Evolutionary conservation across 1,140 invertebrate genomes (phyloP).

Genomic region (Aphelinus atriplicis): DNA sequence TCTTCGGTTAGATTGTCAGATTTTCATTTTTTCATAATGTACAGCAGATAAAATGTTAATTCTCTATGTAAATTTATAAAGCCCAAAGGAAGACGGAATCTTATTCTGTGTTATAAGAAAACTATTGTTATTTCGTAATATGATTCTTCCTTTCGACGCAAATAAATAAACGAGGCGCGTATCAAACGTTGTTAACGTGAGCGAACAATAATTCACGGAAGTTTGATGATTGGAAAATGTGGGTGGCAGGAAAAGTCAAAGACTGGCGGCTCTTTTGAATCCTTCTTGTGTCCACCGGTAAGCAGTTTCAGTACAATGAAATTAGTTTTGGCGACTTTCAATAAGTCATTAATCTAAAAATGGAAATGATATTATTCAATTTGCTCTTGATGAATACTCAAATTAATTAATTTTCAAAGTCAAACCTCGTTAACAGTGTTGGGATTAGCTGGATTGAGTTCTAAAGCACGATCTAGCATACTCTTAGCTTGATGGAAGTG

Average conservation of each 20-base stretch:
- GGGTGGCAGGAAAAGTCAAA: conserved; percentile 91
- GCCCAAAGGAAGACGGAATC: conserved; percentile 19
- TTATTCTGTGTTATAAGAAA: conserved; percentile 17
- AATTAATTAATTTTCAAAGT: conserved; percentile 8
- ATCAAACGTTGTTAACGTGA: conserved; percentile 21
- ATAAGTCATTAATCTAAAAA: conserved; percentile 79
- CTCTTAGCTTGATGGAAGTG: conserved; percentile 91
- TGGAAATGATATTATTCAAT: conserved; percentile 14
- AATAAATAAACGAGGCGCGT: conserved; percentile 47
- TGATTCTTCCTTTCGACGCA: conserved; percentile 36
- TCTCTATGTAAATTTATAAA: conserved; percentile 13
- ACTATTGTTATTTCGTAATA: conserved; percentile 23
- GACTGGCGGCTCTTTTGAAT: conserved; percentile 82
- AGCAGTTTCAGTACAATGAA: conserved; percentile 93
- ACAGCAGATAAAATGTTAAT: conserved; percentile 14
- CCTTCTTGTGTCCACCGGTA: conserved; percentile 89
- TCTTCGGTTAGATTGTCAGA: conserved; percentile 32
- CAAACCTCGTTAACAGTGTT: conserved; percentile 83
- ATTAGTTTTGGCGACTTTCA: conserved; percentile 93
- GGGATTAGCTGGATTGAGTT: conserved; percentile 68
- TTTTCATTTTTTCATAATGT: conserved; percentile 28
- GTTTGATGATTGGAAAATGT: conserved; percentile 91
- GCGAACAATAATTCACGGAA: conserved; percentile 55
- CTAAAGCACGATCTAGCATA: conserved; percentile 75
- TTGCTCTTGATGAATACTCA: not conserved